Base-by-base conservation (phyloP, 1,140 invertebrate genomes). In the Protaetia brevitarsis region DNA sequence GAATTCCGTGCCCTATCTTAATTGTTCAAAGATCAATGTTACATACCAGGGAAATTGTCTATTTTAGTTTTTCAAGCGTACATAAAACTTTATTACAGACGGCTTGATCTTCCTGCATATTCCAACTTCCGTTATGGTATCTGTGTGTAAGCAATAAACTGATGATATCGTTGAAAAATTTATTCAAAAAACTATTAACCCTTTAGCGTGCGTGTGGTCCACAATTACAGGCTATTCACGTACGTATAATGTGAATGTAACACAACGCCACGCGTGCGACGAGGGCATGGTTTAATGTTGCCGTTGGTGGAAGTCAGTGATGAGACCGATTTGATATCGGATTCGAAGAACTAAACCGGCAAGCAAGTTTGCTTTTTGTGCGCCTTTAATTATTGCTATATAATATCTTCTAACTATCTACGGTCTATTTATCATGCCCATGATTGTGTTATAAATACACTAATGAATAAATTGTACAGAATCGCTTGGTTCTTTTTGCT, bases 161-260 rank as follows among this genome's bases (percentile, higher is more conserved):
- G 41, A 19, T 10, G 19, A 7, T 51, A 51, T 51, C 1, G 19
- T 51, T 19, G 41, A 51, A 51, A 34, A 51, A 51, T 51, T 51
- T 51, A 51, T 51, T 51, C 19, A 51, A 51, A 51, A 51, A 51
- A 51, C 19, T 21, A 13, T 51, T 51, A 51, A 23, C 21, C 41
- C 41, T 51, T 23, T 7, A 23, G 41, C 19, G 16, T 51, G 41
- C 19, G 41, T 13, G 41, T 51, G 41, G 41, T 51, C 41, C 5
- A 21, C 19, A 19, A 51, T 51, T 51, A 23, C 16, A 51, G 41
- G n/a, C n/a, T n/a, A n/a, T 19, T 21, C 41, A 19, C 11, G 10
- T 16, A 51, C 11, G 19, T 10, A 10, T 8, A 51, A 6, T 19
- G 1, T 34, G 41, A 23, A 51, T 51, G 19, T 23, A 51, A 23